Evolutionary conservation across 2,113 vertebrate genomes (phyloP).

Genomic region (Oophaga pumilio): DNA sequence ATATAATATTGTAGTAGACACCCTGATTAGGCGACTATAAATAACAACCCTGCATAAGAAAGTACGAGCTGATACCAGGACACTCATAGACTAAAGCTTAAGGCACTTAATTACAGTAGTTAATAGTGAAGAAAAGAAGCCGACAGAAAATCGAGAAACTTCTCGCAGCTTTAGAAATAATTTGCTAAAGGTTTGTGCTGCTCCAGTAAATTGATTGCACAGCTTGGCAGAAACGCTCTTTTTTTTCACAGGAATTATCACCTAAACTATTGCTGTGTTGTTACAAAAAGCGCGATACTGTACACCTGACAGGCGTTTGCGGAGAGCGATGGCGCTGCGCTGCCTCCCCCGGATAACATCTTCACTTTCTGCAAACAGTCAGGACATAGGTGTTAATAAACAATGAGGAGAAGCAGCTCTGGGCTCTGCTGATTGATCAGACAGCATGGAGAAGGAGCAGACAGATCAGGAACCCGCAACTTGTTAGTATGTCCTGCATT

Average conservation of each 20-base stretch:
- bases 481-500: constrained; percentile 26
- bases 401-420: constrained; percentile 6
- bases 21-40: background rate
- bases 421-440: constrained; percentile 30
- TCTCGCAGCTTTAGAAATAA: background rate
- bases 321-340: constrained; percentile 18
- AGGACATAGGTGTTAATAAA: constrained; percentile 30
- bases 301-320: constrained; percentile 5
- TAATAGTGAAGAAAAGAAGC: background rate
- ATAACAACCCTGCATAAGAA: background rate
- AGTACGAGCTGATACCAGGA: background rate
- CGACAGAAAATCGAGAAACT: constrained; percentile 34
- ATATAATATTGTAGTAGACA: background rate
- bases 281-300: background rate
- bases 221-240: background rate
- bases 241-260: constrained; percentile 21
- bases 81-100: background rate
- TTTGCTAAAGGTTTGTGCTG: background rate
- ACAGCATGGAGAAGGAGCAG: constrained; percentile 1
- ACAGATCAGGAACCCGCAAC: constrained; percentile 19
- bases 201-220: constrained; percentile 23
- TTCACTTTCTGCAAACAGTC: constrained; percentile 20
- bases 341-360: background rate
- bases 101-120: constrained; percentile 10
- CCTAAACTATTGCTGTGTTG: background rate